A percentile compares a stretch with the other conserved stretches of the same genome.
Conservation (phyloP, 1,140 invertebrate species). For the Acromyrmex heyeri region DNA sequence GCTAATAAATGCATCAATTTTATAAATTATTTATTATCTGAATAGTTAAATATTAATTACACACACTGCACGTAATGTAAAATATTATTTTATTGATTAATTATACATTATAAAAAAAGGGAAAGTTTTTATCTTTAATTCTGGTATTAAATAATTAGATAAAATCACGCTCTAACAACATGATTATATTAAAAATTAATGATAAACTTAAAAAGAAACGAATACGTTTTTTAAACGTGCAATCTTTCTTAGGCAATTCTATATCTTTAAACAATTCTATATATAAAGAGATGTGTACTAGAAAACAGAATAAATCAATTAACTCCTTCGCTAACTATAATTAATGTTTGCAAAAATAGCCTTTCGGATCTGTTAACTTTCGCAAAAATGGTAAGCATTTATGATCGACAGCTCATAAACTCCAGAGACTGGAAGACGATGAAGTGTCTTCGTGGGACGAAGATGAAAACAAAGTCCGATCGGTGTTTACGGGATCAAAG, state of each 20-base stretch:
- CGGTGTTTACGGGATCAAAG: conserved; percentile 2
- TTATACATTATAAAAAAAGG: background rate
- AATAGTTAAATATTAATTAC: conserved; percentile 7
- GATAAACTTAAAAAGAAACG: background rate
- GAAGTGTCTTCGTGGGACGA: background rate
- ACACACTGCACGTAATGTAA: background rate
- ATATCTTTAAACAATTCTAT: background rate
- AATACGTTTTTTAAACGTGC: background rate
- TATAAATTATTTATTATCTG: background rate
- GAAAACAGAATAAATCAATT: background rate
- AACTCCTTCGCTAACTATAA: background rate
- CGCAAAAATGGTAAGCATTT: background rate
- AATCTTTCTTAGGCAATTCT: background rate
- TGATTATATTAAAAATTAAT: background rate
- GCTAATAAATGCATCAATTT: background rate
- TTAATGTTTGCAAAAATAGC: background rate
- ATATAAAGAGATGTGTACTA: background rate
- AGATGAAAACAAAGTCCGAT: background rate
- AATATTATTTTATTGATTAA: background rate
- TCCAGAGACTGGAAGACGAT: background rate
- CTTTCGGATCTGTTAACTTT: background rate
- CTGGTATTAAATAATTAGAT: conserved; percentile 2
- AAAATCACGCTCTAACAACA: background rate
- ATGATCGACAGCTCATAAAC: background rate
- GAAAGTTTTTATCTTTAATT: background rate